Percentiles rank a stretch among this genome's conserved stretches.
Evolutionary conservation across 1,140 invertebrate species (phyloP).

Genomic region (Drosophila gunungcola): DNA sequence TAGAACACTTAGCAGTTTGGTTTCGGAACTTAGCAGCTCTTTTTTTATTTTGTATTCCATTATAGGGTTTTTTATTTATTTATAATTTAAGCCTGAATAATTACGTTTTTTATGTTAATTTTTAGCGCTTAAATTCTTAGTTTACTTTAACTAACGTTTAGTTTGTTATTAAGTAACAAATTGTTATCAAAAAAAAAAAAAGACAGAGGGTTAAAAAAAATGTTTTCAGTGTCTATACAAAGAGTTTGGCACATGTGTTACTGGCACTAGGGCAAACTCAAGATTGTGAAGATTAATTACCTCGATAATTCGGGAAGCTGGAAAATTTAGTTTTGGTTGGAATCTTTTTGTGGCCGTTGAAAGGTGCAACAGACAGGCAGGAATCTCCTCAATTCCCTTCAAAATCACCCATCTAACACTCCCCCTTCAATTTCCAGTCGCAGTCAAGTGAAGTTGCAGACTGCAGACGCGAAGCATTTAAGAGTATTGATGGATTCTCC

Average conservation of each 20-base stretch:
- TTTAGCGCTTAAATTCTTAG: too few relatives aligned
- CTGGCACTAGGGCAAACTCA: slow-evolving; percentile 62
- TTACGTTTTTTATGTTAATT: too few relatives aligned
- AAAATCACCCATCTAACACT: slow-evolving; percentile 6
- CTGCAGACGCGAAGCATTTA: slow-evolving; percentile 30
- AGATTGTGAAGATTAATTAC: slow-evolving; percentile 80
- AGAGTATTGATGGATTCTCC: slow-evolving; percentile 63
- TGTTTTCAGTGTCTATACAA: neutral
- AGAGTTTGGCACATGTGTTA: slow-evolving; percentile 76
- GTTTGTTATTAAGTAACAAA: too few relatives aligned
- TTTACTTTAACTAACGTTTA: too few relatives aligned
- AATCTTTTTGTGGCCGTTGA: slow-evolving; percentile 67
- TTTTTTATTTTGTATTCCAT: too few relatives aligned
- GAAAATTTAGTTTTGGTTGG: slow-evolving; percentile 26
- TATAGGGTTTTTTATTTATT: too few relatives aligned
- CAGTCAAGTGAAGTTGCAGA: slow-evolving; percentile 49
- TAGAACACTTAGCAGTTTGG: too few relatives aligned
- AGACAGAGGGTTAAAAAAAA: neutral
- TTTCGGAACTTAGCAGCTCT: too few relatives aligned
- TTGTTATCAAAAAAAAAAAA: too few relatives aligned
- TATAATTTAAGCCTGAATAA: too few relatives aligned
- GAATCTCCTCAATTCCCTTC: slow-evolving; percentile 1
- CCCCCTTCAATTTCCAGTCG: slow-evolving; percentile 1
- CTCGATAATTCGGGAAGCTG: slow-evolving; percentile 63
- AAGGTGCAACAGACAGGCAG: slow-evolving; percentile 61